A percentile compares a stretch with the other conserved stretches of the same genome.
These are phyloP conservation scores for Donacobius atricapilla DNA, from an alignment of 2,113 vertebrate species.

Conservation along the genomic window DNA sequence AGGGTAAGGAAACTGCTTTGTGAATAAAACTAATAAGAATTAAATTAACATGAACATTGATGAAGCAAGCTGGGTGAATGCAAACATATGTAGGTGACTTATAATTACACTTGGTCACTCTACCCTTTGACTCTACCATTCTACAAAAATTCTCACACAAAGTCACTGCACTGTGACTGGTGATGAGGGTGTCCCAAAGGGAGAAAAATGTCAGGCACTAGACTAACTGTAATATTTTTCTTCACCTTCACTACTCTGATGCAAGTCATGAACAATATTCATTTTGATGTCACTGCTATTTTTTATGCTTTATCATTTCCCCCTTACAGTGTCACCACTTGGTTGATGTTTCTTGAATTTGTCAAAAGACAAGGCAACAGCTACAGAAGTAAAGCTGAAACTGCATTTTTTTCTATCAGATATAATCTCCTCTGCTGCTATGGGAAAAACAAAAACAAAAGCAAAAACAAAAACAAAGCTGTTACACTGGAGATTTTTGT, in stretches of 20 bases:
- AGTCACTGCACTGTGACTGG: neutral
- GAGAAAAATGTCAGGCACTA: neutral
- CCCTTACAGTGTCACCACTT: conserved; percentile 48
- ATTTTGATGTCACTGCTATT: neutral
- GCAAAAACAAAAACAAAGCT: neutral
- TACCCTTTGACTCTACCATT: neutral
- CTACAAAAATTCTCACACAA: neutral
- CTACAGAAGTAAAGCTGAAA: conserved; percentile 36
- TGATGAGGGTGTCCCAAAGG: neutral
- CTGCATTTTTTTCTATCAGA: neutral
- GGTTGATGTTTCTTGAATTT: conserved; percentile 37
- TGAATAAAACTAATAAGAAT: neutral
- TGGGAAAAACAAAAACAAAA: no score
- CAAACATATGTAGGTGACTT: neutral
- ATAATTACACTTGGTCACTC: neutral
- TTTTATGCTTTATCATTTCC: conserved; percentile 57
- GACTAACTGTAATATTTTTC: neutral
- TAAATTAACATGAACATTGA: neutral
- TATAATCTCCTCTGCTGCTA: neutral
- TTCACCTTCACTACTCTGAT: neutral
- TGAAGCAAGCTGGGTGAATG: neutral
- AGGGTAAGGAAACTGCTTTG: neutral
- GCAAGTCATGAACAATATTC: conserved; percentile 19
- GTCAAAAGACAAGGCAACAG: conserved; percentile 1
- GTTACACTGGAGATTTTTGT: neutral